phyloP scores from a whole-genome alignment of 2,113 vertebrate species.

The Desmodus rotundus region DNA sequence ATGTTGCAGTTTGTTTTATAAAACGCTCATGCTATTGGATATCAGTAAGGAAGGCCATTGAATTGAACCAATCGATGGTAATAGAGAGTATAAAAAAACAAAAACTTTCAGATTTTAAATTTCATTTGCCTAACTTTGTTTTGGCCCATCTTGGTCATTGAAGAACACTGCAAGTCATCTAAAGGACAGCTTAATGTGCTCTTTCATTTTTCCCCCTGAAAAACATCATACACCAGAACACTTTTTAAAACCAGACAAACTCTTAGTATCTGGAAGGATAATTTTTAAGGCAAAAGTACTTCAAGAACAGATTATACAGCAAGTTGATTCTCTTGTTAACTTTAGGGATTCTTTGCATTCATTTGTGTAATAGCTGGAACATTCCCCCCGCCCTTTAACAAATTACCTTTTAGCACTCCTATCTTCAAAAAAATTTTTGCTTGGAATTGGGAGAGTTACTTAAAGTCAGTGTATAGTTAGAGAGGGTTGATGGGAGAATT shows the following conservation, averaged over 20 bases:
- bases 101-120: conserved; percentile 23
- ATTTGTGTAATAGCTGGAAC: background rate
- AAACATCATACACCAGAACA: background rate
- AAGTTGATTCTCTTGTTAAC: conserved; percentile 3
- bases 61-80: background rate
- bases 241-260: conserved; percentile 12
- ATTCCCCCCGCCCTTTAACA: conserved; percentile 1
- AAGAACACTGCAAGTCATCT: conserved; percentile 16
- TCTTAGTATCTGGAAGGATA: background rate
- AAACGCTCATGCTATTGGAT: conserved; percentile 35
- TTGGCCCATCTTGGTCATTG: conserved; percentile 17
- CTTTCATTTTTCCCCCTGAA: background rate
- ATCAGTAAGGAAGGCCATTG: conserved; percentile 48
- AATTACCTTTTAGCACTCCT: background rate
- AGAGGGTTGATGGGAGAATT: conserved; percentile 29
- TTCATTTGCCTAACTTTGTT: conserved; percentile 43
- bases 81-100: background rate
- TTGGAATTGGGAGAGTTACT: conserved; percentile 16
- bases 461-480: conserved; percentile 44
- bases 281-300: conserved; percentile 40
- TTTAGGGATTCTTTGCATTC: conserved; percentile 10
- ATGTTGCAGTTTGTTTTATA: conserved; percentile 40
- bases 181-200: conserved; percentile 18
- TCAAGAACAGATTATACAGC: conserved; percentile 26
- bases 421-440: conserved; percentile 36